phyloP scores from a whole-genome alignment of 2,113 vertebrate genomes.

The Oceanites oceanicus region DNA sequence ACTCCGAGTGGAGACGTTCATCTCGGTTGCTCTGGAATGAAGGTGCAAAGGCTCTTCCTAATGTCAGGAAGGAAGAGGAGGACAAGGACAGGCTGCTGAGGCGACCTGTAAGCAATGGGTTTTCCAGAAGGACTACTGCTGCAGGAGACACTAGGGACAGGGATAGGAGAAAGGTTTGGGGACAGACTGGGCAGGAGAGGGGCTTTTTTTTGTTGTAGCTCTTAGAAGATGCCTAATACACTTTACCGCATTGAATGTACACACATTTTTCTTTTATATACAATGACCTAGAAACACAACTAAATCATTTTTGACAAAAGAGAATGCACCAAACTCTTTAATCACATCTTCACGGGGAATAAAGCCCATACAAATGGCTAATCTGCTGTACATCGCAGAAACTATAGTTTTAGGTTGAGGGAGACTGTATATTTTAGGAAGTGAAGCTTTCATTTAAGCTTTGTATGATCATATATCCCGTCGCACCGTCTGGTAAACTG shows the following conservation, averaged over 20 bases:
- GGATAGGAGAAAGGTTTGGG: not conserved
- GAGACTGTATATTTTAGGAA: not conserved
- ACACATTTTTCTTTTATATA: not conserved
- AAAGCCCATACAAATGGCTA: not conserved
- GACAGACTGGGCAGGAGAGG: not conserved
- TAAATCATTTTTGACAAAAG: constrained; percentile 4
- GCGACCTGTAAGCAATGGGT: not conserved
- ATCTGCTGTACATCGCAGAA: not conserved
- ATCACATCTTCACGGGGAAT: constrained; percentile 7
- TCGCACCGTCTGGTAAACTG: not conserved
- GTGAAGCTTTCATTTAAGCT: not conserved
- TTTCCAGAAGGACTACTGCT: not conserved
- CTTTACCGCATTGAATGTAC: not conserved
- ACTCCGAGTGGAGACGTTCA: fast-evolving
- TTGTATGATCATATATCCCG: not conserved
- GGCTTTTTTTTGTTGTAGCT: not conserved
- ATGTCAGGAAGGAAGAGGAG: not conserved
- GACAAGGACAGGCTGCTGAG: not conserved
- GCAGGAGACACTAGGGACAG: not conserved
- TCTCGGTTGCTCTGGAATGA: not conserved
- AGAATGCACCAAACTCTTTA: constrained; percentile 12
- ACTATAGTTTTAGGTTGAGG: not conserved
- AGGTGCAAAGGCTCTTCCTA: not conserved
- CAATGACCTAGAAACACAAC: constrained; percentile 38
- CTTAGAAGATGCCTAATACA: not conserved